Base-by-base conservation (phyloP, 2,888 invertebrate genomes). In the Hirtodrosophila alboralis region DNA sequence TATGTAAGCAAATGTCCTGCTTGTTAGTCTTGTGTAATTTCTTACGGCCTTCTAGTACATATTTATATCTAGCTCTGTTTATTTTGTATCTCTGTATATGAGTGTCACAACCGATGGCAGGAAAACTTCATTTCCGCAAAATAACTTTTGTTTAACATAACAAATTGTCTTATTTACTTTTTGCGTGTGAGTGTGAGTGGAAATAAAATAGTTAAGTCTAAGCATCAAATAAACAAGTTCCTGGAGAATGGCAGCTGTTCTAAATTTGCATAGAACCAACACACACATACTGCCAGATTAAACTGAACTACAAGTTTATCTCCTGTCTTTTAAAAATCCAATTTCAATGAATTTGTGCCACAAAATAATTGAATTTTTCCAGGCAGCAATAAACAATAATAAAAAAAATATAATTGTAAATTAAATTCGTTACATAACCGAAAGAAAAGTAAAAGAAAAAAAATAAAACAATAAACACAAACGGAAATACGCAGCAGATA, bases 111-210 rank as follows among this genome's bases (percentile, higher is more conserved):
- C 56, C 72, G 69, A 60, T 61, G 69, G 66, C 65, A 75, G 80
- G 76, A 80, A 80, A 85, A 83, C 80, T 83, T 85, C 73, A 85
- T 80, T 85, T 80, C 84, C 84, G 83, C 84, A 85, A 72, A 85
- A 79, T 76, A 85, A 80, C 84, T 80, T 85, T 80, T 79, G 86
- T 67, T 80, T 76, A 85, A 84, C 86, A 85, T 79, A 85, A 85
- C 80, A 83, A 80, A 80, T 80, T 85, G 86, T 83, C 74, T 85
- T 85, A 86, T 80, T 80, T 80, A 83, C 83, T 83, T 69, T 81
- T 66, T 47, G 69, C 49, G 74, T 80, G 60, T 44, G 54, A 71
- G 74, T 80, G 60, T 44, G 54, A 71, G 76, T 63, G 59, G 51
- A 67, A 75, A 72, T 71, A 56, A 54, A 37, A 54, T 56, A 43